Evolutionary conservation across 1,140 invertebrate species (phyloP).

Genomic region (Orchesella cincta): DNA sequence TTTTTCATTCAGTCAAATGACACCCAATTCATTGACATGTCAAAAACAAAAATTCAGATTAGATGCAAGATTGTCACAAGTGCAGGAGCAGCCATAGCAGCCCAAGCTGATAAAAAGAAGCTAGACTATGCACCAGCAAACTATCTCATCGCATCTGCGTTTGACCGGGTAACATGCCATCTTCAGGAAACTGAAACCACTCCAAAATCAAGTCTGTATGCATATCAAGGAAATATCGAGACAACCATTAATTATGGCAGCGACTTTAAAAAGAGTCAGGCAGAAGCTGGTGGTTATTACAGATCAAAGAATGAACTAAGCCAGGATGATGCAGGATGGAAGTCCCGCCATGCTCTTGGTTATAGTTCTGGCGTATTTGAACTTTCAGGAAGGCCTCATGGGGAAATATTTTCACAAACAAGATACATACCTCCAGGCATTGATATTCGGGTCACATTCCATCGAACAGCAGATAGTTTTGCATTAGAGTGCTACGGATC

Average conservation of each 20-base stretch:
- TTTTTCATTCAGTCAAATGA: background rate
- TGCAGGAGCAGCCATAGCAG: background rate
- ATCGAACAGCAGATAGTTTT: slow-evolving; percentile 30
- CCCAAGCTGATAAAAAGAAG: background rate
- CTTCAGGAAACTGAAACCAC: slow-evolving; percentile 58
- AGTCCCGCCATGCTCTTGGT: slow-evolving; percentile 49
- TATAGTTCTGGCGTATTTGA: slow-evolving; percentile 48
- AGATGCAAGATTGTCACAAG: background rate
- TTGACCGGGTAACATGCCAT: slow-evolving; percentile 56
- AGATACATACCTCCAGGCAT: slow-evolving; percentile 45
- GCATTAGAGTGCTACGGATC: slow-evolving; percentile 4
- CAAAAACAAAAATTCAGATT: background rate
- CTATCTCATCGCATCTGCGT: slow-evolving; percentile 57
- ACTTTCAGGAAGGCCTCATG: slow-evolving; percentile 45
- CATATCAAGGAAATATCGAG: slow-evolving; percentile 58
- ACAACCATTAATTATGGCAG: slow-evolving; percentile 55
- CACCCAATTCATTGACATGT: background rate
- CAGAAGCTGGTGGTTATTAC: slow-evolving; percentile 52
- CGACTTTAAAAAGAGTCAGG: slow-evolving; percentile 55
- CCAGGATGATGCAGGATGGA: slow-evolving; percentile 51
- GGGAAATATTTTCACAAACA: slow-evolving; percentile 42
- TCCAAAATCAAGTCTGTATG: slow-evolving; percentile 56
- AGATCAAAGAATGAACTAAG: slow-evolving; percentile 38
- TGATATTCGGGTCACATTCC: slow-evolving; percentile 36
- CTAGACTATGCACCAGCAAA: slow-evolving; percentile 50